phyloP scores from a whole-genome alignment of 2,888 invertebrate genomes.

The Acutogordius australiensis region DNA sequence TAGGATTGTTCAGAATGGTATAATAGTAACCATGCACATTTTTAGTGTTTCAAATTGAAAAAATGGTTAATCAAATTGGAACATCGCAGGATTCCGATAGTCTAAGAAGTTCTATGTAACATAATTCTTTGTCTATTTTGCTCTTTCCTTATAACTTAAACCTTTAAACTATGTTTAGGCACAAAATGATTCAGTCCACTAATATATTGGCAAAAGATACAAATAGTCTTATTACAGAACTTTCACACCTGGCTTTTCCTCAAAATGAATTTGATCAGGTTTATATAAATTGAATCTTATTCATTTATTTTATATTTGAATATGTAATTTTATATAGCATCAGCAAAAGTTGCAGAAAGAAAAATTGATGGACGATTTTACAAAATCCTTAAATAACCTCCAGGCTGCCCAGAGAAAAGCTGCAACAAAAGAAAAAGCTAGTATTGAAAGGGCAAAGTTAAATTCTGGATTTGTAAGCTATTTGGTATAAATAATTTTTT shows the following conservation, averaged over 20 bases:
- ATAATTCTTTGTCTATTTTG: background rate
- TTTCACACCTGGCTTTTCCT: background rate
- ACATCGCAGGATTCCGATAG: conserved; percentile 4
- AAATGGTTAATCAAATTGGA: conserved; percentile 5
- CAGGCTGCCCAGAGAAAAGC: conserved; percentile 49
- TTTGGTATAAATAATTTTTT: background rate
- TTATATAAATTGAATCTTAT: too few relatives aligned
- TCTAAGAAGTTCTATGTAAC: background rate
- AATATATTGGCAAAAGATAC: background rate
- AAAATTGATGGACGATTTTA: conserved; percentile 63
- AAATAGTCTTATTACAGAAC: background rate
- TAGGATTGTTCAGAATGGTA: background rate
- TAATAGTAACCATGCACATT: background rate
- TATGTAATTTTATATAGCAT: background rate
- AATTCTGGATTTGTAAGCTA: background rate
- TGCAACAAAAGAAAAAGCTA: conserved; percentile 62
- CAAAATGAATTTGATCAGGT: conserved; percentile 8
- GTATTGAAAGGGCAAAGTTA: conserved; percentile 32
- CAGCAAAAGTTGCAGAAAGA: conserved; percentile 40
- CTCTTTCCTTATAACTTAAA: background rate
- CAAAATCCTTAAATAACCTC: conserved; percentile 55
- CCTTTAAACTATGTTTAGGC: background rate
- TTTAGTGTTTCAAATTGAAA: background rate
- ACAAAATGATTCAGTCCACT: background rate
- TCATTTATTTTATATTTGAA: background rate